Conservation (phyloP, 2,888 invertebrate species). For the Priapulus caudatus region DNA sequence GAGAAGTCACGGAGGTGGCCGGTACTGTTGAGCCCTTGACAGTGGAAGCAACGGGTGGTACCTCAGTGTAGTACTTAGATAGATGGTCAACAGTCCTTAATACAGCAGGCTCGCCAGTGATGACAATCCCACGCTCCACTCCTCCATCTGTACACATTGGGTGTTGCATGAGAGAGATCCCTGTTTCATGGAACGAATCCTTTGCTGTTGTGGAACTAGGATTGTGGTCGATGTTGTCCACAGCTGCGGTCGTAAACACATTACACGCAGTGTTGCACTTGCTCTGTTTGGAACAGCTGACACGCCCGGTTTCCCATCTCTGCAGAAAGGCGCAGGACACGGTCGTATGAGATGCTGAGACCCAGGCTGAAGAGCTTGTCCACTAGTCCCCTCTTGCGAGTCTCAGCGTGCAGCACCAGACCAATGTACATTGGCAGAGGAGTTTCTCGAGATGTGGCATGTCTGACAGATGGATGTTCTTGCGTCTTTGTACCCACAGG, state of each 20-base stretch:
- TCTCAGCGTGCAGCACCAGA: constrained; percentile 15
- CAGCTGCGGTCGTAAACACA: constrained; percentile 18
- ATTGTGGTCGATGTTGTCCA: too few relatives aligned
- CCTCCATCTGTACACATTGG: too few relatives aligned
- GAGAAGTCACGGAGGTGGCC: too few relatives aligned
- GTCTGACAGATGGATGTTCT: too few relatives aligned
- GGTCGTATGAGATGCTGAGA: constrained; percentile 18
- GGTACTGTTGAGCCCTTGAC: not conserved
- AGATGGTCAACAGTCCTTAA: too few relatives aligned
- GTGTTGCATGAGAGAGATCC: too few relatives aligned
- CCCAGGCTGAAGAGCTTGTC: constrained; percentile 18
- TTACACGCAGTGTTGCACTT: constrained; percentile 11
- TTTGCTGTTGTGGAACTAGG: constrained; percentile 20
- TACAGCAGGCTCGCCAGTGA: too few relatives aligned
- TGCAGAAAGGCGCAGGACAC: constrained; percentile 16
- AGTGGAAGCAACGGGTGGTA: too few relatives aligned
- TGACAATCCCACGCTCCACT: too few relatives aligned
- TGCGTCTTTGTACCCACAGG: too few relatives aligned
- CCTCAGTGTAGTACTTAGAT: too few relatives aligned
- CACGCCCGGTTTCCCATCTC: constrained; percentile 12
- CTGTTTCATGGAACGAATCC: constrained; percentile 20
- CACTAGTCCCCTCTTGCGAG: constrained; percentile 17
- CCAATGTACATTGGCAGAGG: constrained; percentile 18
- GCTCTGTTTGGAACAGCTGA: constrained; percentile 10
- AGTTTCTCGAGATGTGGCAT: constrained; percentile 12